A percentile compares a stretch with the other conserved stretches of the same genome.
Conservation (phyloP, 2,797 vertebrate species). For the Mormyrops boulengeri region DNA sequence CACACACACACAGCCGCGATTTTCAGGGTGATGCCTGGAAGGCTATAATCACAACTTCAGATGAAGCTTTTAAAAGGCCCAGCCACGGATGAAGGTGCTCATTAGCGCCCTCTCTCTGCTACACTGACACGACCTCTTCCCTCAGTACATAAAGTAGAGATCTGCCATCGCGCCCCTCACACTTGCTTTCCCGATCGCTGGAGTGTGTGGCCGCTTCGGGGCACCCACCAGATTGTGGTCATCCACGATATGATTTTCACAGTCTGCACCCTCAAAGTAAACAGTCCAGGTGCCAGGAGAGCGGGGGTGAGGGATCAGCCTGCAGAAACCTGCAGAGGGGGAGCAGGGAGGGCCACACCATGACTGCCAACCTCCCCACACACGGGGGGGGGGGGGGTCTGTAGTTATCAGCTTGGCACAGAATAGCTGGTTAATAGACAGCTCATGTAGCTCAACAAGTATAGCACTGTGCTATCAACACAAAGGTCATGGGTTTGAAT, state of each 20-base stretch:
- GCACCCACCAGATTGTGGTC: constrained; percentile 76
- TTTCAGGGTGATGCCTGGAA: constrained; percentile 24
- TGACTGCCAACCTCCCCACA: neutral
- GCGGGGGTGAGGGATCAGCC: constrained; percentile 75
- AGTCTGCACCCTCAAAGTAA: constrained; percentile 90
- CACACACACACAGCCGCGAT: neutral
- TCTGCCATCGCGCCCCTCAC: neutral
- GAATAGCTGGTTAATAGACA: neutral
- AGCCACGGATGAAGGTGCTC: neutral
- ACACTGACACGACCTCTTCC: neutral
- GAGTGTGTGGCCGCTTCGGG: constrained; percentile 17
- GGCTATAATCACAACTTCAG: constrained; percentile 43
- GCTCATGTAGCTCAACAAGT: neutral
- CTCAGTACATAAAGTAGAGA: neutral
- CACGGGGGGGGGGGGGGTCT: neutral
- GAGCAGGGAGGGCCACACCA: neutral
- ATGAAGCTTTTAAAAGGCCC: neutral
- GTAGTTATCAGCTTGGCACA: neutral
- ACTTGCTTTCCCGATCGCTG: constrained; percentile 1
- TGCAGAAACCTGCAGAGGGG: constrained; percentile 74
- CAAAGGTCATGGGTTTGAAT: neutral
- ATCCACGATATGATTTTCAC: constrained; percentile 81
- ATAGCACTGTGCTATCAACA: neutral
- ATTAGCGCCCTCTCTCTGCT: constrained; percentile 13
- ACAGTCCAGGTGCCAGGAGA: constrained; percentile 93